phyloP scores from a whole-genome alignment of 2,888 invertebrate species.

The Lottia scabra region DNA sequence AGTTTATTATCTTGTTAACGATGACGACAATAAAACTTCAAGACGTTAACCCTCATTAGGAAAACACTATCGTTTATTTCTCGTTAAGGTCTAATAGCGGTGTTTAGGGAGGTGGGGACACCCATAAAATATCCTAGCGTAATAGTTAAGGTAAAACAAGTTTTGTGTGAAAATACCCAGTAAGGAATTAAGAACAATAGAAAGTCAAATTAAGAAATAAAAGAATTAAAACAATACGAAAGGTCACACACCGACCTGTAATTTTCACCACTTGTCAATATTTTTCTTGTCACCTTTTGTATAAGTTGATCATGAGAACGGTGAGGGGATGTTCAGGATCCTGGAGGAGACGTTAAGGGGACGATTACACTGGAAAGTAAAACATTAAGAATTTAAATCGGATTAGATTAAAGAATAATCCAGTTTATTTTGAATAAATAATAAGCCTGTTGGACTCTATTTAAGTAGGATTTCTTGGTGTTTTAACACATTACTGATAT shows the following conservation, averaged over 20 bases:
- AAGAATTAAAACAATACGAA: not conserved
- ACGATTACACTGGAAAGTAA: too few species aligned
- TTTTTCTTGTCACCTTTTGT: not conserved
- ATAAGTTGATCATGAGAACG: not conserved
- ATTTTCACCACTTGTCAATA: not conserved
- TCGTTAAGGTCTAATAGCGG: not conserved
- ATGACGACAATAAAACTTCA: not conserved
- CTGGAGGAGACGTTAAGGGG: too few species aligned
- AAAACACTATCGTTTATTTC: not conserved
- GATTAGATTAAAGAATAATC: too few species aligned
- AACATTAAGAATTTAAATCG: too few species aligned
- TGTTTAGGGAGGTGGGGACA: not conserved
- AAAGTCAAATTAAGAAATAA: not conserved
- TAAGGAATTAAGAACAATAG: not conserved
- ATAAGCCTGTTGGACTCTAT: too few species aligned
- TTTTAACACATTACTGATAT: too few species aligned
- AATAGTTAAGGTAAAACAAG: not conserved
- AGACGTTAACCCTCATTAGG: not conserved
- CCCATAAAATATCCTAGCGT: not conserved
- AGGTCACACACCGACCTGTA: not conserved
- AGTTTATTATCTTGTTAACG: not conserved
- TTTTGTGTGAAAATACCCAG: not conserved
- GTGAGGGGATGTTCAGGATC: too few species aligned
- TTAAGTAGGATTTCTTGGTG: too few species aligned
- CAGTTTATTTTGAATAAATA: too few species aligned